These are phyloP conservation scores for Mizuhopecten yessoensis DNA, from an alignment of 1,140 invertebrate species.

Conservation along the genomic window DNA sequence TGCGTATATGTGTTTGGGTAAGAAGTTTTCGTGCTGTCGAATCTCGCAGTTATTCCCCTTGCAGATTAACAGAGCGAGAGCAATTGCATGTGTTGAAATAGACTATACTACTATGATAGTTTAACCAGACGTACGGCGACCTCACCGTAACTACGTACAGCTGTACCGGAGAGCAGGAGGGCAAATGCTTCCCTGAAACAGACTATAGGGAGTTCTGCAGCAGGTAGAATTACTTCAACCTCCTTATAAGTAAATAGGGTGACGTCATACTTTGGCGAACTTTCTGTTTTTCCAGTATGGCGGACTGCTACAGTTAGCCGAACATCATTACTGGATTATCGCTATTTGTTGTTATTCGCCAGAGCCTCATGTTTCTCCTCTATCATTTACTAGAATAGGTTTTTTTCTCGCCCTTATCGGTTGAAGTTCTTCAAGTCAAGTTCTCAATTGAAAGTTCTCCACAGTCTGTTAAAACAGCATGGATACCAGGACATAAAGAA, in stretches of 20 bases:
- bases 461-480: neutral
- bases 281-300: slow-evolving; percentile 38
- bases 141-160: neutral
- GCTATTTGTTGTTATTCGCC: neutral
- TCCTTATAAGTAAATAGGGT: slow-evolving; percentile 32
- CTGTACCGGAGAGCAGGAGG: neutral
- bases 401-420: neutral
- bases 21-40: too few species aligned
- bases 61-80: too few species aligned
- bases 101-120: slow-evolving; percentile 17
- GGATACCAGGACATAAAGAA: slow-evolving; percentile 24
- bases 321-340: neutral
- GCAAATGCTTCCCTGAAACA: neutral
- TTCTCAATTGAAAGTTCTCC: neutral
- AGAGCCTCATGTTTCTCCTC: neutral
- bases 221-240: slow-evolving; percentile 32
- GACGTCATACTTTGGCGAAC: neutral
- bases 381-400: neutral
- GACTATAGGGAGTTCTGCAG: neutral
- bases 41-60: too few species aligned
- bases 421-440: neutral
- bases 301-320: neutral
- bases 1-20: too few species aligned
- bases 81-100: neutral
- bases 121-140: neutral